Conservation (phyloP, 1,140 invertebrate genomes). For the Rhizoglyphus robini region DNA sequence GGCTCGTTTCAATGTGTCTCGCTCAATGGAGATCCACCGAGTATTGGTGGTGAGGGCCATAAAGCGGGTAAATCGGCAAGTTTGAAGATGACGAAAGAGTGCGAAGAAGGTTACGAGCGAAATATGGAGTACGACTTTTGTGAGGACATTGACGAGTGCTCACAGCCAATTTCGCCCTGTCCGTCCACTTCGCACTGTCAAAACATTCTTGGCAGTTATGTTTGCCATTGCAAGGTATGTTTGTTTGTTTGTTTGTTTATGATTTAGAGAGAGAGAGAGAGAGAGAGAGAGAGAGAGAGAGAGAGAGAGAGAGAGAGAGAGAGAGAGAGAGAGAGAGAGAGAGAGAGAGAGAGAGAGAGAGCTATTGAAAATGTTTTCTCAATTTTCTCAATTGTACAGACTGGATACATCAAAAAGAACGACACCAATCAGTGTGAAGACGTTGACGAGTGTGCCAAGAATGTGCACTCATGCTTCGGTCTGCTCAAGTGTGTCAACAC, state of each 20-base stretch:
- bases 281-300: no score
- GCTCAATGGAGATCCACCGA: background rate
- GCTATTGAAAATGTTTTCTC: background rate
- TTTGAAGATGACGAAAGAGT: background rate
- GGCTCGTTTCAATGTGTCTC: constrained; percentile 34
- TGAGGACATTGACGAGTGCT: constrained; percentile 17
- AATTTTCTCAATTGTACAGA: constrained; percentile 25
- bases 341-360: no score
- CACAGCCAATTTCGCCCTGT: background rate
- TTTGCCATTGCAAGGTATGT: constrained; percentile 13
- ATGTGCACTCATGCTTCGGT: constrained; percentile 42
- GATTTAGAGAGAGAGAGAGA: no score
- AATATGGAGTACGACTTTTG: background rate
- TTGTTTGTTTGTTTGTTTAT: background rate
- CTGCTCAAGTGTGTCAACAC: constrained; percentile 77
- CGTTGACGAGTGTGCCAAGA: constrained; percentile 49
- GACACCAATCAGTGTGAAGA: constrained; percentile 31
- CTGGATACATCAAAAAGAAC: constrained; percentile 29
- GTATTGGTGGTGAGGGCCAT: background rate
- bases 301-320: no score
- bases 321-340: no score
- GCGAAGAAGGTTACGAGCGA: background rate
- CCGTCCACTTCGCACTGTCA: background rate
- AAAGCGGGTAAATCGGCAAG: background rate
- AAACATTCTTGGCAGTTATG: constrained; percentile 11